A percentile compares a stretch with the other conserved stretches of the same genome.
These are phyloP conservation scores for Coilia nasus DNA, from an alignment of 2,797 vertebrate species.

Conservation along the genomic window DNA sequence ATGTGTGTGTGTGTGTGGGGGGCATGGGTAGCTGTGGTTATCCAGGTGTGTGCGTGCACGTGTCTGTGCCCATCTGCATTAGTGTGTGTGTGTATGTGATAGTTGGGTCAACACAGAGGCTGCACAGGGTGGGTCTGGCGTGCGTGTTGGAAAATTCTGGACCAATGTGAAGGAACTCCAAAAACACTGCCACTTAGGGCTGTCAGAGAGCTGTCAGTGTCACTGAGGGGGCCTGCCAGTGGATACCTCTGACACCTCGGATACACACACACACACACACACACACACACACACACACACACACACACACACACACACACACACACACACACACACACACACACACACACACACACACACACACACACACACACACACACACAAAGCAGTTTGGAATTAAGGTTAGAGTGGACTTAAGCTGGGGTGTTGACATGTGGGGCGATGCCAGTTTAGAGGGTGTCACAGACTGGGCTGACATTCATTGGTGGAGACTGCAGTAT, in stretches of 20 bases:
- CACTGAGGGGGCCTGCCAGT: background rate
- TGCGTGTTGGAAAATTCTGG: background rate
- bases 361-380: slow-evolving; percentile 34
- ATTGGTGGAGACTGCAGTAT: background rate
- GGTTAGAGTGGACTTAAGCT: background rate
- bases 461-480: background rate
- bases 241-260: background rate
- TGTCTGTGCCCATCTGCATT: no score
- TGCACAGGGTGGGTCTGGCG: background rate
- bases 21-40: no score
- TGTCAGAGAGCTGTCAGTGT: background rate
- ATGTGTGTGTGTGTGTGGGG: background rate
- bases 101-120: background rate
- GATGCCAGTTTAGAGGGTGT: background rate
- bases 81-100: no score
- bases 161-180: background rate
- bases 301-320: slow-evolving; percentile 8
- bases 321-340: slow-evolving; percentile 1
- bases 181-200: background rate
- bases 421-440: background rate
- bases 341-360: slow-evolving; percentile 59
- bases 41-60: background rate
- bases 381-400: slow-evolving; percentile 51
- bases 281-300: slow-evolving; percentile 5
- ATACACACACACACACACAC: slow-evolving; percentile 29